Base-by-base conservation (phyloP, 2,113 vertebrate species). In the Recurvirostra avosetta region DNA sequence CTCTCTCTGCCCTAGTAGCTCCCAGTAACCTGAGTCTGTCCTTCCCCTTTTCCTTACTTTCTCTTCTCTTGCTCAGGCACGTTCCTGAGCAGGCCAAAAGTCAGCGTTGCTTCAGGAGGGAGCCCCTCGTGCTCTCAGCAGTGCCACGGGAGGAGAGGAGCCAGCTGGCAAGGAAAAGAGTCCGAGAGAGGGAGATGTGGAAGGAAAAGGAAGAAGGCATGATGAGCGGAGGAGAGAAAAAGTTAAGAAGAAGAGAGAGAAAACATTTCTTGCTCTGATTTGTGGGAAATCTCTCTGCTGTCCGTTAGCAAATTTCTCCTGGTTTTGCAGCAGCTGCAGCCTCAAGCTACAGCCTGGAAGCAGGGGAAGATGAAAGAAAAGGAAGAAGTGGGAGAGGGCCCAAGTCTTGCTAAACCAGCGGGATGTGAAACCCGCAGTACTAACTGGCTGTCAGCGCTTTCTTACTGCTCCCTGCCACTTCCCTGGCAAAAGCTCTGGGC, bases 31-130 rank as follows among this genome's bases (percentile, higher is more conserved):
- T 1, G 5, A 72, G 52, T 86, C 58, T 56, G 77, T 47, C 73
- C 86, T 95, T 92, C 95, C 83, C 88, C 92, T 96, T 86, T 92
- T 77, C 94, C 94, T 93, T 81, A 86, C 88, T 93, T 92, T 71
- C 55, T 59, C 82, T 93, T 13, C 82, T 93, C 79, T 47, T 94
- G 94, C 92, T 86, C 79, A 4, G 95, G 47, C 95, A 93, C 1
- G 79, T 78, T 72, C 13, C 90, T 88, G 92, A 90, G 78, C 41
- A 50, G 88, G 78, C 58, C 75, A 70, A 8, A 85, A 96, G 90
- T 45, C 92, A 86, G 59, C 1, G 1, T 20, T 86, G 82, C 78
- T 82, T 9, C 40, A 21, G 83, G 81, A 90, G 79, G 66, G 91
- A 88, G 70, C 79, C 88, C 77, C 86, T 81, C 3, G 2, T 32